Evolutionary conservation across 1,140 invertebrate genomes (phyloP).

Genomic region (Magallana angulata): DNA sequence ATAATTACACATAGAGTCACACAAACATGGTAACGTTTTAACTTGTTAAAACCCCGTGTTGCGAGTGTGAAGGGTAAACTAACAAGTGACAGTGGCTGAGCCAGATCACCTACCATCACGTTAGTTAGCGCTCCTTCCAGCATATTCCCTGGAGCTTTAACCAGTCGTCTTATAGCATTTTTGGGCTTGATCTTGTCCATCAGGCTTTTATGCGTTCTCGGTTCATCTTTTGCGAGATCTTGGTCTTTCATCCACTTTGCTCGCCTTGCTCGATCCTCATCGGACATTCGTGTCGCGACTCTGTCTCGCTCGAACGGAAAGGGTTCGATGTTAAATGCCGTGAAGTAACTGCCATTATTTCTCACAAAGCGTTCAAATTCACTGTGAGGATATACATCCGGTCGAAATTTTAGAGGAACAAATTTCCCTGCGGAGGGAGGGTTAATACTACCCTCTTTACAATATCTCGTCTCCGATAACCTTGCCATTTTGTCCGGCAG

Average conservation of each 20-base stretch:
- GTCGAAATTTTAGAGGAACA: constrained; percentile 25
- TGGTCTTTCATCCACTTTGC: constrained; percentile 78
- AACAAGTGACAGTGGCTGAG: no score
- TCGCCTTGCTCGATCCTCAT: constrained; percentile 73
- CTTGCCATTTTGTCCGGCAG: neutral
- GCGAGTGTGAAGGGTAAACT: no score
- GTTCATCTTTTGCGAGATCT: constrained; percentile 75
- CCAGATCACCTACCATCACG: neutral
- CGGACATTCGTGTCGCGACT: constrained; percentile 71
- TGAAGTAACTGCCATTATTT: constrained; percentile 52
- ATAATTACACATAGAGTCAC: no score
- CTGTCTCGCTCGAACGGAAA: constrained; percentile 73
- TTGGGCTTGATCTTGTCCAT: neutral
- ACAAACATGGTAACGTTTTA: no score
- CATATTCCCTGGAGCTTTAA: neutral
- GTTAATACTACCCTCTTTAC: no score
- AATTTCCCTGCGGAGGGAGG: constrained; percentile 8
- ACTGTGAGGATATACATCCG: neutral
- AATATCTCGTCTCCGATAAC: constrained; percentile 3
- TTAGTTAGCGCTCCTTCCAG: neutral
- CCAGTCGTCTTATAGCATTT: neutral
- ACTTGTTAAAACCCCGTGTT: no score
- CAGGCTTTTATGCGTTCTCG: constrained; percentile 37
- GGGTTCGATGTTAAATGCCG: constrained; percentile 76
- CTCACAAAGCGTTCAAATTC: neutral